phyloP scores from a whole-genome alignment of 2,113 vertebrate genomes.

The Entomyzon cyanotis region DNA sequence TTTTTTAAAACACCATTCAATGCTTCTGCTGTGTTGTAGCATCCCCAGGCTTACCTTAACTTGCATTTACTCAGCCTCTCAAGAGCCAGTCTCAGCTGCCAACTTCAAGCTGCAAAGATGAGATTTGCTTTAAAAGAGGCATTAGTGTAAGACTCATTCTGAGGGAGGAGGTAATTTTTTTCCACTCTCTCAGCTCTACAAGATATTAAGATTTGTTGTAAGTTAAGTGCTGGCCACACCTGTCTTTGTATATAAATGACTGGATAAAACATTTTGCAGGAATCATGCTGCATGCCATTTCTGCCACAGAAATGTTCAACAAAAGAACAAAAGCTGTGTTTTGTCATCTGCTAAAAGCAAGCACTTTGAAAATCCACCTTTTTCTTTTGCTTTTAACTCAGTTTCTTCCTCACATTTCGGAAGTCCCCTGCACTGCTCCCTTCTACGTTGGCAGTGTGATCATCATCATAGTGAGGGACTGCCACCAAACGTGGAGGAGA shows the following conservation, averaged over 20 bases:
- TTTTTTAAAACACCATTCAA: background rate
- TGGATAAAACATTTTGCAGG: background rate
- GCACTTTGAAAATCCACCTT: background rate
- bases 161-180: background rate
- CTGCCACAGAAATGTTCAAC: background rate
- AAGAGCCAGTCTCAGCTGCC: background rate
- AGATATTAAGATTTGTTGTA: background rate
- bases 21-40: background rate
- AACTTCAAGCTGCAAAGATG: background rate
- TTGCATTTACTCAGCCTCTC: background rate
- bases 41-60: background rate
- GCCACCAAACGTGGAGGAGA: background rate
- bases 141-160: background rate
- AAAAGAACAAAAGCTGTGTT: background rate
- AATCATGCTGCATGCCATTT: background rate
- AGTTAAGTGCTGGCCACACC: background rate
- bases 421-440: background rate
- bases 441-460: fast-evolving
- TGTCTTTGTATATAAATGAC: background rate
- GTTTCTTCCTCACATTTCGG: background rate
- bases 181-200: background rate
- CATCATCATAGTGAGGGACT: background rate
- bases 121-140: background rate
- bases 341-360: background rate
- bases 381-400: background rate